These are phyloP conservation scores for Bimastos eiseni DNA, from an alignment of 2,888 invertebrate species.

Conservation along the genomic window DNA sequence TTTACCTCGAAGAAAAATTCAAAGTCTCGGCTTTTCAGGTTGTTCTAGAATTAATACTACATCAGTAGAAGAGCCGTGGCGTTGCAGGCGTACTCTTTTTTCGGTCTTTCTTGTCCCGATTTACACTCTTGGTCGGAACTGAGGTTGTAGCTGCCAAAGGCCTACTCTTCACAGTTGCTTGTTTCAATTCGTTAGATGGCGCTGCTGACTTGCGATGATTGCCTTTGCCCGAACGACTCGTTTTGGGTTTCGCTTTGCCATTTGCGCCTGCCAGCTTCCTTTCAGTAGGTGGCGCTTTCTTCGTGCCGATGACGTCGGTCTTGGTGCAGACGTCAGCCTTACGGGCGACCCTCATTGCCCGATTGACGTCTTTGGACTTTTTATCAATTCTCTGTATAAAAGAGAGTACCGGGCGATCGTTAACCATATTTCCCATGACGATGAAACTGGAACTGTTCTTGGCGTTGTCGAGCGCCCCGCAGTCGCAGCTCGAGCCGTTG, in stretches of 20 bases:
- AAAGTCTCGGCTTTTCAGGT: background rate
- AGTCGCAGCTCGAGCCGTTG: constrained; percentile 28
- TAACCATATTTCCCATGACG: background rate
- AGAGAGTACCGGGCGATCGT: background rate
- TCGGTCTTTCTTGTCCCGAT: background rate
- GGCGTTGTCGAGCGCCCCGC: constrained; percentile 14
- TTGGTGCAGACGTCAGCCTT: constrained; percentile 10
- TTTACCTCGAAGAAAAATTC: background rate
- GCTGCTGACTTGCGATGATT: background rate
- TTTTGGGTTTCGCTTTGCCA: background rate
- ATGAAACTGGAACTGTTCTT: background rate
- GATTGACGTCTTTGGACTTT: constrained; percentile 9
- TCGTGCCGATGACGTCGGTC: background rate
- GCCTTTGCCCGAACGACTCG: background rate
- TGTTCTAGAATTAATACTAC: background rate
- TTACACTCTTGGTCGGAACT: background rate
- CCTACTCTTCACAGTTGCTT: background rate
- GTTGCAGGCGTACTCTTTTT: background rate
- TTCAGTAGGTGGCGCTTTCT: background rate
- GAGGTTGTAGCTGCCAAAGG: background rate
- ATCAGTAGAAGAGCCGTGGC: background rate
- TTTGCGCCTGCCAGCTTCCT: background rate
- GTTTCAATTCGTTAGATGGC: background rate
- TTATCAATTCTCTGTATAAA: background rate
- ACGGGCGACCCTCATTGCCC: background rate